Conservation (phyloP, 2,797 vertebrate genomes). For the Pseudomugil tenellus region DNA sequence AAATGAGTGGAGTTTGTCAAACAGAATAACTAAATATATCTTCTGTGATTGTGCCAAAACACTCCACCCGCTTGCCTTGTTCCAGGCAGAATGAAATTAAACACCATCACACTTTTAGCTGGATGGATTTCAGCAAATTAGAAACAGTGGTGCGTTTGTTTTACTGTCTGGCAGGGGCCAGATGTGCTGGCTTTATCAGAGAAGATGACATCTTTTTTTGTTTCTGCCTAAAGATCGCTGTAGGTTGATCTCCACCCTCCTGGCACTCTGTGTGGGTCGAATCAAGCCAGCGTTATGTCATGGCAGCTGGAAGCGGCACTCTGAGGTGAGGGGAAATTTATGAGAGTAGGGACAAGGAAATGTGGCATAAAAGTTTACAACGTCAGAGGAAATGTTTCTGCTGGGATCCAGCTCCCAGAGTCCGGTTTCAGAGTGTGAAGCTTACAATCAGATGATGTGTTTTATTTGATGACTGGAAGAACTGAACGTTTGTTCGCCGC, state of each 20-base stretch:
- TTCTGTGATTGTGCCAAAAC: neutral
- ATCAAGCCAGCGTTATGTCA: constrained; percentile 43
- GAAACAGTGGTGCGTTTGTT: constrained; percentile 15
- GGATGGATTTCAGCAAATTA: too few relatives aligned
- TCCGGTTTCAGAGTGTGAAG: constrained; percentile 42
- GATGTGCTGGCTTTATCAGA: constrained; percentile 5
- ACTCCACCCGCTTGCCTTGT: neutral
- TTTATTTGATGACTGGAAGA: constrained; percentile 47
- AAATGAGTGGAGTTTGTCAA: neutral
- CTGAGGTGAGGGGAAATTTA: constrained; percentile 23
- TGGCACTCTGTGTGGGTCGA: constrained; percentile 23
- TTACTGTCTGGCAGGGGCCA: constrained; percentile 3
- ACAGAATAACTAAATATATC: too few relatives aligned
- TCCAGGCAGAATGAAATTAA: neutral
- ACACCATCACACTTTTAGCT: neutral
- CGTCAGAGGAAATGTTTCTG: constrained; percentile 50
- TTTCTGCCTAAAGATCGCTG: neutral
- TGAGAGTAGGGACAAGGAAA: constrained; percentile 16
- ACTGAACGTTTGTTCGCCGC: constrained; percentile 44
- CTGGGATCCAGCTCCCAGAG: constrained; percentile 21
- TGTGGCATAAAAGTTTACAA: constrained; percentile 50
- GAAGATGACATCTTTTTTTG: constrained; percentile 1
- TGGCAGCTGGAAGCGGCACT: constrained; percentile 4
- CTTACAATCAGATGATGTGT: constrained; percentile 24
- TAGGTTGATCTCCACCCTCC: constrained; percentile 41